Conservation (phyloP, 2,888 invertebrate genomes). For the Alviniconcha strummeri region DNA sequence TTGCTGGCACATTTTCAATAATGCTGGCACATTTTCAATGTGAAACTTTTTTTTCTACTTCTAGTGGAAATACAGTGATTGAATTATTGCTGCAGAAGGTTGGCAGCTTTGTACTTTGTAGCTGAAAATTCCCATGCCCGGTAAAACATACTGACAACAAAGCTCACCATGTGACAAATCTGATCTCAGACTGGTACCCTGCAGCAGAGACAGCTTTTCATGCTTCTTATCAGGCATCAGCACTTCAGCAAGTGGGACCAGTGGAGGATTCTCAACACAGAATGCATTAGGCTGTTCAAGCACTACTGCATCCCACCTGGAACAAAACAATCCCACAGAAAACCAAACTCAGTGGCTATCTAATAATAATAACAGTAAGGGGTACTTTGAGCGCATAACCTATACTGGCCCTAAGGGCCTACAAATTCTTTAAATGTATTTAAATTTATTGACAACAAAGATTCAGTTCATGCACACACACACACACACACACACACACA, state of each 20-base stretch:
- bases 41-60: too few species aligned
- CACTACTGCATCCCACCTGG: conserved; percentile 59
- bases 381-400: background rate
- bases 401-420: background rate
- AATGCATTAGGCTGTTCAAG: conserved; percentile 50
- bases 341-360: background rate
- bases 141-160: background rate
- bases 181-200: background rate
- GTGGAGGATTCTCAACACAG: conserved; percentile 44
- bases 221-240: background rate
- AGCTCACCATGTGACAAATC: conserved; percentile 15
- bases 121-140: background rate
- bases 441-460: too few species aligned
- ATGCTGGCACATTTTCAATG: too few species aligned
- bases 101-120: too few species aligned
- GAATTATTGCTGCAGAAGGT: too few species aligned
- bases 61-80: too few species aligned
- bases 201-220: background rate
- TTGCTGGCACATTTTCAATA: too few species aligned
- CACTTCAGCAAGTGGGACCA: background rate
- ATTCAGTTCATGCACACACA: background rate
- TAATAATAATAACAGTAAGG: background rate
- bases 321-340: too few species aligned
- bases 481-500: background rate
- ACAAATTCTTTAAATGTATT: background rate